A percentile compares a stretch with the other conserved stretches of the same genome.
Evolutionary conservation across 2,888 invertebrate genomes (phyloP).

Genomic region (Mesorhabditis sp.): DNA sequence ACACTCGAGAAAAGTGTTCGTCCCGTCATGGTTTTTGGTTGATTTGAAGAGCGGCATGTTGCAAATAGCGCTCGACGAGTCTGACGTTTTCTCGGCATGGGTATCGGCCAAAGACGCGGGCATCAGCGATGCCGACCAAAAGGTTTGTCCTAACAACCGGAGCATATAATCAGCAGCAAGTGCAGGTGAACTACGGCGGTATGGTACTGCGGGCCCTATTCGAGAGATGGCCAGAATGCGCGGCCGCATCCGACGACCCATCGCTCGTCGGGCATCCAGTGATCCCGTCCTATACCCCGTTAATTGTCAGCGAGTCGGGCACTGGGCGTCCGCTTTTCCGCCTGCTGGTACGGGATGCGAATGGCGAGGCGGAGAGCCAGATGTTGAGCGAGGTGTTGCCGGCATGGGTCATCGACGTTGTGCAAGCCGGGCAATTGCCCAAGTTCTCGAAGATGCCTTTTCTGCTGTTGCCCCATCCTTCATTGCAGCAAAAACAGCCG

Average conservation of each 20-base stretch:
- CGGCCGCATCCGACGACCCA: conserved; percentile 19
- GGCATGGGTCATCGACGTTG: conserved; percentile 58
- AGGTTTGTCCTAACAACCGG: conserved; percentile 15
- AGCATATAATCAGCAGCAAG: background rate
- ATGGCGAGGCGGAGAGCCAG: conserved; percentile 23
- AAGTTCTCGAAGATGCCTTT: conserved; percentile 96
- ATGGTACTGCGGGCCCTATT: conserved; percentile 86
- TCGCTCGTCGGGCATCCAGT: background rate
- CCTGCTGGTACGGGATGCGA: conserved; percentile 28
- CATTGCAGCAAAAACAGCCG: conserved; percentile 68
- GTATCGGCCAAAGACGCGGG: conserved; percentile 93
- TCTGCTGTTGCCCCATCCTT: conserved; percentile 87
- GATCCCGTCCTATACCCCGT: background rate
- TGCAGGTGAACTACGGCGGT: conserved; percentile 85
- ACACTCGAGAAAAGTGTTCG: conserved; percentile 84
- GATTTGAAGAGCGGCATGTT: conserved; percentile 98
- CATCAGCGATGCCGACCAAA: conserved; percentile 75
- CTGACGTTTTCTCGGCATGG: conserved; percentile 97
- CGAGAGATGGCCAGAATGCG: conserved; percentile 76
- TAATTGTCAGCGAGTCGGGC: background rate
- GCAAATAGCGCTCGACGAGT: conserved; percentile 94
- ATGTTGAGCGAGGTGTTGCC: conserved; percentile 36
- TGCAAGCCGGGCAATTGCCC: conserved; percentile 71
- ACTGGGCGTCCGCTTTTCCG: conserved; percentile 67
- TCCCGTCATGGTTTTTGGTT: conserved; percentile 98